Base-by-base conservation (phyloP, 2,113 vertebrate genomes). In the Struthio camelus region DNA sequence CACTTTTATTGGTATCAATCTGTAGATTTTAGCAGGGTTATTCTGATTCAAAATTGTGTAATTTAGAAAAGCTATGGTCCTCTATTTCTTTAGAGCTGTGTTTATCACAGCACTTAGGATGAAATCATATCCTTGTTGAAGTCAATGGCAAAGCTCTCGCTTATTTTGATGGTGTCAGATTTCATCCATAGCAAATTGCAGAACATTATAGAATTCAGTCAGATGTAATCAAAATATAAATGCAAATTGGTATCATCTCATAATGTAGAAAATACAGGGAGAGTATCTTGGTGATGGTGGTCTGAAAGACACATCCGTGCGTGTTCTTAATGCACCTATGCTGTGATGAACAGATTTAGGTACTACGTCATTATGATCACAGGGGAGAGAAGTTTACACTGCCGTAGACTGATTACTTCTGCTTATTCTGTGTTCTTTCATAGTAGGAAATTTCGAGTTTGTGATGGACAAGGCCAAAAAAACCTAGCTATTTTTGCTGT, bases 221-320 rank as follows among this genome's bases (percentile, higher is more conserved):
- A 96, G 81, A 78, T 91, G 85, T 90, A 96, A 97, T 97, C 92
- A 96, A 97, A 96, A 95, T 93, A 93, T 30, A 92, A 89, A 96
- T 96, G 89, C 94, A 94, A 92, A 93, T 91, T 72, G 78, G 48
- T 94, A 51, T 94, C 69, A 83, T 91, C 77, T 95, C 54, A 40
- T 95, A 93, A 88, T 91, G 76, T 28, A 48, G 65, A 93, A 95
- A 96, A 96, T 94, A 91, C 25, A 56, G 89, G 77, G 61, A 96
- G 92, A 92, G 90, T 96, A 94, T 77, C 80, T 96, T 89, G 82
- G 67, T 83, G 27, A 14, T 79, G 75, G 75, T 89, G 65, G 69
- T 95, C 85, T 93, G 87, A 93, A 96, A 97, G 95, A 76, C 84
- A 84, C 91, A 82, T 96, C 92, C 94, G 93, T 90, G 93, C 75